These are phyloP conservation scores for Cephalotes varians DNA, from an alignment of 2,888 invertebrate species.

Conservation along the genomic window DNA sequence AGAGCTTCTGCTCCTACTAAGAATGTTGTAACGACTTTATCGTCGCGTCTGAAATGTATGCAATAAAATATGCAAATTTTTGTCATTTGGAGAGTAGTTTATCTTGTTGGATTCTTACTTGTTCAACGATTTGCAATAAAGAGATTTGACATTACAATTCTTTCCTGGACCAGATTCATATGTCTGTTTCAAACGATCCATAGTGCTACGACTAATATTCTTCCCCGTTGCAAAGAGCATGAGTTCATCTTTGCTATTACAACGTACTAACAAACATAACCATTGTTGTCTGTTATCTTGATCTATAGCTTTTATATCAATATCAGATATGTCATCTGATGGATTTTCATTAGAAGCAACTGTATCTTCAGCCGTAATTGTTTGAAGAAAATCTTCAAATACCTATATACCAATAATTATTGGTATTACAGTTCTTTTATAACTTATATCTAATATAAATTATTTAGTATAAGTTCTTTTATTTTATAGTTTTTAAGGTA, in stretches of 20 bases:
- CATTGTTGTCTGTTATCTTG: conserved; percentile 76
- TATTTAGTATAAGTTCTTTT: not conserved
- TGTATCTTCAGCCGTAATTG: conserved; percentile 64
- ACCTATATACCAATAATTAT: conserved; percentile 74
- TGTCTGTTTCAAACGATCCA: conserved; percentile 81
- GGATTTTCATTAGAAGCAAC: conserved; percentile 51
- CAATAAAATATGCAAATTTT: conserved; percentile 31
- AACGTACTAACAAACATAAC: conserved; percentile 82
- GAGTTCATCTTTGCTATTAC: conserved; percentile 82
- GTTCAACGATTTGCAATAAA: conserved; percentile 83
- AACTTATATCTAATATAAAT: not conserved
- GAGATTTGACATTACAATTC: conserved; percentile 83
- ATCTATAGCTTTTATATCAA: conserved; percentile 51
- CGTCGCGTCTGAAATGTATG: conserved; percentile 73
- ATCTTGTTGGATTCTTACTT: conserved; percentile 76
- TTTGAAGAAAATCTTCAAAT: conserved; percentile 84
- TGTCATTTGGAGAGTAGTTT: conserved; percentile 21
- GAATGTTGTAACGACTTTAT: conserved; percentile 79
- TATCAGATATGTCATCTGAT: conserved; percentile 56
- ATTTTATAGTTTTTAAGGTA: not conserved
- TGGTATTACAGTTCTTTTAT: not conserved
- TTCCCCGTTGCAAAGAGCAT: conserved; percentile 84
- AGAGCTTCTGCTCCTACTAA: conserved; percentile 83
- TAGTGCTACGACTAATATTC: conserved; percentile 78
- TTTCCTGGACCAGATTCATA: conserved; percentile 82